Conservation (phyloP, 1,140 invertebrate genomes). For the Zaprionus tsacasi region DNA sequence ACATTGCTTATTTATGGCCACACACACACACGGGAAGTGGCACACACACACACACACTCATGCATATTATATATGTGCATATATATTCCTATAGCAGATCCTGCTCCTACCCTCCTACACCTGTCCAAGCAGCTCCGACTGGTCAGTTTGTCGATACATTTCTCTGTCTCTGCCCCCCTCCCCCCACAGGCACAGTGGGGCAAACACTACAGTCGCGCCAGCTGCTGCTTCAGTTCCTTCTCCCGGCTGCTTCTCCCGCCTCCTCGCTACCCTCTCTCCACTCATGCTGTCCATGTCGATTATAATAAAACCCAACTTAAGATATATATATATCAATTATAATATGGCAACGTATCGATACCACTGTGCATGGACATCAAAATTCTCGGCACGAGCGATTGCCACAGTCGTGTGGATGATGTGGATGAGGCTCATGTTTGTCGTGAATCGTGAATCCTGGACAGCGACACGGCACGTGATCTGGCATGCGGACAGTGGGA, state of each 20-base stretch:
- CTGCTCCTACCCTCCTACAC: background rate
- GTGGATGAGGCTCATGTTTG: conserved; percentile 41
- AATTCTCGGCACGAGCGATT: conserved; percentile 34
- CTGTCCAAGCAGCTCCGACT: background rate
- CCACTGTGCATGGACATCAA: conserved; percentile 28
- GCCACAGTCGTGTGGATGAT: conserved; percentile 32
- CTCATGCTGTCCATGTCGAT: background rate
- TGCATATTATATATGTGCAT: background rate
- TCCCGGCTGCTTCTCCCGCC: too few relatives aligned
- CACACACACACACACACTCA: background rate
- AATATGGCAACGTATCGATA: background rate
- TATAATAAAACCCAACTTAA: conserved; percentile 1
- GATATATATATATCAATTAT: conserved; percentile 8
- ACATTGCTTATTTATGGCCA: conserved; percentile 35
- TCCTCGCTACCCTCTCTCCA: too few relatives aligned
- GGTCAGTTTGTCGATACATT: background rate
- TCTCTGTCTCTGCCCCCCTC: background rate
- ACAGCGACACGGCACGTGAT: conserved; percentile 35
- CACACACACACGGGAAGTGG: background rate
- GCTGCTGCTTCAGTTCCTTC: background rate
- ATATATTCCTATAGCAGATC: background rate
- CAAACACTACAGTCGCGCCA: background rate
- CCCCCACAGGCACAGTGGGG: background rate
- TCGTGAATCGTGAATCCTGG: conserved; percentile 26
- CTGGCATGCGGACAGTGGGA: conserved; percentile 22